These are phyloP conservation scores for Elaeidobius kamerunicus DNA, from an alignment of 2,888 invertebrate species.

Conservation along the genomic window DNA sequence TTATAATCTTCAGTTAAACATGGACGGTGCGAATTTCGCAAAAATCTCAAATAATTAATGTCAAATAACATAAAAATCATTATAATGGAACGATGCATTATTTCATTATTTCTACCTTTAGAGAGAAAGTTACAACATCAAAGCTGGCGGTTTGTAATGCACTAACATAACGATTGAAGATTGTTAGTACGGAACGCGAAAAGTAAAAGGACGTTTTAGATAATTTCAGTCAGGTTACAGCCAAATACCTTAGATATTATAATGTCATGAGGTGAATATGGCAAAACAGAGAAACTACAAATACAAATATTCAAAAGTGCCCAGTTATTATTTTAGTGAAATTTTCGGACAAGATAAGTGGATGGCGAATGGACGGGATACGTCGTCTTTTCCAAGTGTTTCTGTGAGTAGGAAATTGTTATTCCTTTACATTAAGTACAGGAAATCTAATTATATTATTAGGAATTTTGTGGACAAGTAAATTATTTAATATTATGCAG, in stretches of 20 bases:
- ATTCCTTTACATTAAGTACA: neutral
- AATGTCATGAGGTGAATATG: conserved; percentile 1
- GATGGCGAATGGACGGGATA: neutral
- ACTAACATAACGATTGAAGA: neutral
- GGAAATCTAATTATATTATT: neutral
- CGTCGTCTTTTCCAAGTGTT: neutral
- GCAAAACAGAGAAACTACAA: conserved; percentile 16
- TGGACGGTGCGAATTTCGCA: too few species aligned
- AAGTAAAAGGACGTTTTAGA: conserved; percentile 13
- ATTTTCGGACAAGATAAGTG: conserved; percentile 11
- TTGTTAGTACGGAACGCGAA: conserved; percentile 3
- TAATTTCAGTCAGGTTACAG: too few species aligned
- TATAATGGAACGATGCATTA: too few species aligned
- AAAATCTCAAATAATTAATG: too few species aligned
- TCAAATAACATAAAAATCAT: too few species aligned
- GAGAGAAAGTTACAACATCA: conserved; percentile 13
- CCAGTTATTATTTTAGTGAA: conserved; percentile 11
- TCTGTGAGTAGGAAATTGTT: conserved; percentile 13
- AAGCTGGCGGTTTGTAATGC: neutral
- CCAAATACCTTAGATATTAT: too few species aligned
- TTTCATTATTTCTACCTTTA: too few species aligned
- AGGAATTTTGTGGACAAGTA: too few species aligned
- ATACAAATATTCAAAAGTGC: conserved; percentile 26
- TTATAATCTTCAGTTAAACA: too few species aligned
- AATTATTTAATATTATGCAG: too few species aligned